A percentile compares a stretch with the other conserved stretches of the same genome.
Evolutionary conservation across 2,797 vertebrate species (phyloP).

Genomic region (Gallinago stenura): DNA sequence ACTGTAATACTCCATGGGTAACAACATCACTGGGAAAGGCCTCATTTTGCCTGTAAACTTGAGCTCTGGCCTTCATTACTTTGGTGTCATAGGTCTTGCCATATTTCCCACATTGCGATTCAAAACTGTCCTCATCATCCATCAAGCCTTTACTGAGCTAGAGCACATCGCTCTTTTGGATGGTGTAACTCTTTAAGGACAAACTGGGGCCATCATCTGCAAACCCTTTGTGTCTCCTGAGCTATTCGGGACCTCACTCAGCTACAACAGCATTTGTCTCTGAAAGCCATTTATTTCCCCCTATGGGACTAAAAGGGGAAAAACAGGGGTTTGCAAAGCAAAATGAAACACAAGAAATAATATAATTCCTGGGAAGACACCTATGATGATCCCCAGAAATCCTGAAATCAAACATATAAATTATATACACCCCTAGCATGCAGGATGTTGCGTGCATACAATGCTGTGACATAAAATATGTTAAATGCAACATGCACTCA

Average conservation of each 20-base stretch:
- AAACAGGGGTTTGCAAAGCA: background rate
- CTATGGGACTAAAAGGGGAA: background rate
- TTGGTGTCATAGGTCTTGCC: background rate
- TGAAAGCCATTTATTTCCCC: background rate
- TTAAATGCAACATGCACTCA: background rate
- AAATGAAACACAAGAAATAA: background rate
- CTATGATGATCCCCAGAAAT: background rate
- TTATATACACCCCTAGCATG: background rate
- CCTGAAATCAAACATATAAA: background rate
- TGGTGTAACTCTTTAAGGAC: background rate
- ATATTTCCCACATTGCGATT: background rate
- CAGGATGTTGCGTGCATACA: background rate
- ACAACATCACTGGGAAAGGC: background rate
- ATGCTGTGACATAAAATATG: fast-evolving
- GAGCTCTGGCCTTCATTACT: background rate
- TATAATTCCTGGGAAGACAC: background rate
- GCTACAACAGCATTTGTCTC: background rate
- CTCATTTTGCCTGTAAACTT: background rate
- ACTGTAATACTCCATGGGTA: background rate
- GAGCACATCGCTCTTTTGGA: background rate
- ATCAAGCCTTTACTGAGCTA: background rate
- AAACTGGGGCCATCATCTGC: background rate
- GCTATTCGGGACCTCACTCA: fast-evolving
- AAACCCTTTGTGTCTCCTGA: background rate
- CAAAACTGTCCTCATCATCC: background rate